These are phyloP conservation scores for Manis crassicaudata DNA, from an alignment of 2,797 vertebrate species.

Conservation along the genomic window DNA sequence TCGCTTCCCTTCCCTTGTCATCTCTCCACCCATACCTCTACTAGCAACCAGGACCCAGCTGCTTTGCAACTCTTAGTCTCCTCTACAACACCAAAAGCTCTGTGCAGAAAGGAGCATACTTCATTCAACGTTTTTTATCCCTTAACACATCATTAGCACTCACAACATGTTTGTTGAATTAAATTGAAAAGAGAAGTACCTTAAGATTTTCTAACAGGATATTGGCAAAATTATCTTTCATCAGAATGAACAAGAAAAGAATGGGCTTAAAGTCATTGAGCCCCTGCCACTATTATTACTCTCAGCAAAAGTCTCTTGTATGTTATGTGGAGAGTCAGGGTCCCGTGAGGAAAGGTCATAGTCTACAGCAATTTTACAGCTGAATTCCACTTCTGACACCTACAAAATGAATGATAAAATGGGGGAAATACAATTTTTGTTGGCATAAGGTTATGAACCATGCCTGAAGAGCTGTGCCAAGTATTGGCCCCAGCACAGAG, in stretches of 20 bases:
- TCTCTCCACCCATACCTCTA: neutral
- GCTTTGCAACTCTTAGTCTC: neutral
- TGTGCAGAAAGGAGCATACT: neutral
- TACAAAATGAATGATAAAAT: neutral
- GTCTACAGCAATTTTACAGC: neutral
- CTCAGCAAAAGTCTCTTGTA: neutral
- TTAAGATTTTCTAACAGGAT: neutral
- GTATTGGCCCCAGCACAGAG: neutral
- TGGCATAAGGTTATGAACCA: neutral
- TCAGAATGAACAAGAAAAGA: neutral
- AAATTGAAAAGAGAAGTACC: conserved; percentile 9
- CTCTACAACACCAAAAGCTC: neutral
- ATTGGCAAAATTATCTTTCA: neutral
- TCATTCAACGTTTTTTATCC: neutral
- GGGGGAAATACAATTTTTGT: neutral
- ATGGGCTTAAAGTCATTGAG: neutral
- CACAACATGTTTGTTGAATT: neutral
- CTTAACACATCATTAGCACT: neutral
- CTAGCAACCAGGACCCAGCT: too few species aligned
- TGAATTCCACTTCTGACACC: neutral
- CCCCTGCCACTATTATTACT: neutral
- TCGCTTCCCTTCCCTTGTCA: neutral
- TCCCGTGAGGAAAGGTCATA: neutral
- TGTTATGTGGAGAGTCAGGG: too few species aligned
- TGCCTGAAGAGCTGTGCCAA: neutral